phyloP scores from a whole-genome alignment of 1,140 invertebrate species.

The Trichoplusia ni region DNA sequence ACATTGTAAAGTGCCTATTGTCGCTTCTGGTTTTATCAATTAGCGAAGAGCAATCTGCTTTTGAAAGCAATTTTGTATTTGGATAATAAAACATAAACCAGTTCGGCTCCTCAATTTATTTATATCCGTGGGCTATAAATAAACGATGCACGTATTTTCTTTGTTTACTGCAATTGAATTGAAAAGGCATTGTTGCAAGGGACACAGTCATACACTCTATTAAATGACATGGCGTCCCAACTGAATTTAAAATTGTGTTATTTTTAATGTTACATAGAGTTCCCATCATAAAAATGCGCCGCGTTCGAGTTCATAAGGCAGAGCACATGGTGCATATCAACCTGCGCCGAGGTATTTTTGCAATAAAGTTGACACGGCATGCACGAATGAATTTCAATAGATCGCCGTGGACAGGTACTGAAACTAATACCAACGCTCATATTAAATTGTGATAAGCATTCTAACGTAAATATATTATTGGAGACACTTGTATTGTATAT shows the following conservation, averaged over 20 bases:
- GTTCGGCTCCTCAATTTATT: too few relatives aligned
- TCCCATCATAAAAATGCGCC: constrained; percentile 5
- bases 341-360: constrained; percentile 10
- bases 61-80: too few relatives aligned
- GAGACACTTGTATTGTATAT: too few relatives aligned
- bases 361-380: constrained; percentile 15
- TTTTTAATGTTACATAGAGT: background rate
- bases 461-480: background rate
- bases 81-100: too few relatives aligned
- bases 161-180: background rate
- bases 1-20: background rate
- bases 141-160: too few relatives aligned
- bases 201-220: background rate
- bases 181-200: background rate
- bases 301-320: constrained; percentile 1
- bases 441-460: background rate
- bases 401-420: constrained; percentile 12
- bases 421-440: constrained; percentile 2
- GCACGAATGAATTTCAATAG: constrained; percentile 12
- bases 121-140: too few relatives aligned
- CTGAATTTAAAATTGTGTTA: constrained; percentile 8
- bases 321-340: constrained; percentile 6
- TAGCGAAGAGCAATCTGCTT: background rate
- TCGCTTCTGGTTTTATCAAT: background rate
- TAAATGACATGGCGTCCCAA: background rate